Percentiles rank a stretch among this genome's conserved stretches.
These are phyloP conservation scores for Schizaphis graminum DNA, from an alignment of 2,888 invertebrate genomes.

Conservation along the genomic window DNA sequence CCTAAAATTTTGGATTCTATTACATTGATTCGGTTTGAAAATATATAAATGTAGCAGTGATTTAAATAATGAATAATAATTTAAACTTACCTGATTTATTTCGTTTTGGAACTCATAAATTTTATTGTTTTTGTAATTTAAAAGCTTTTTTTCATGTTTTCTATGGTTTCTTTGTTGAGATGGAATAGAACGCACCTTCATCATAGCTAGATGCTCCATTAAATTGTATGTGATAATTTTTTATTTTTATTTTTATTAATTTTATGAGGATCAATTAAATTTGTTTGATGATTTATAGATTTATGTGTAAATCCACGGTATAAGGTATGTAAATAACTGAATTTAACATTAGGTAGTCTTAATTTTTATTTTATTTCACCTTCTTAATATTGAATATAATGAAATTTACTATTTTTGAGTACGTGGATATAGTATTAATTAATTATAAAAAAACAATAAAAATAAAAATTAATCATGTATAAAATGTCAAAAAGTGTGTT, in stretches of 20 bases:
- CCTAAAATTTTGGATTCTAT: background rate
- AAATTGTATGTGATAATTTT: background rate
- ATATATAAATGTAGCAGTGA: background rate
- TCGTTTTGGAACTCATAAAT: background rate
- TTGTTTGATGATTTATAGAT: background rate
- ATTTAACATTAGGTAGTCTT: too few species aligned
- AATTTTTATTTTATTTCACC: too few species aligned
- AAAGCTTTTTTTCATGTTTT: background rate
- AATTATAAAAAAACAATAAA: too few species aligned
- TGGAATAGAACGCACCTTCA: background rate
- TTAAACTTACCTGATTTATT: background rate
- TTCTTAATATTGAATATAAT: too few species aligned
- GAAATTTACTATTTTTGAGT: too few species aligned
- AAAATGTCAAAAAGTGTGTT: too few species aligned
- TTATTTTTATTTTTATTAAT: background rate
- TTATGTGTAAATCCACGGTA: background rate
- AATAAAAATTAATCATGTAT: too few species aligned
- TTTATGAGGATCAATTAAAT: background rate
- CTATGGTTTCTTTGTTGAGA: background rate
- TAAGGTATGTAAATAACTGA: too few species aligned
- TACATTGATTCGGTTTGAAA: background rate
- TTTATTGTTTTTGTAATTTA: background rate
- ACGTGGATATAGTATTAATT: too few species aligned
- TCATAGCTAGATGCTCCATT: background rate
- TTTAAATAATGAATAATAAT: background rate